Conservation (phyloP, 2,888 invertebrate species). For the Microplitis deprimator region DNA sequence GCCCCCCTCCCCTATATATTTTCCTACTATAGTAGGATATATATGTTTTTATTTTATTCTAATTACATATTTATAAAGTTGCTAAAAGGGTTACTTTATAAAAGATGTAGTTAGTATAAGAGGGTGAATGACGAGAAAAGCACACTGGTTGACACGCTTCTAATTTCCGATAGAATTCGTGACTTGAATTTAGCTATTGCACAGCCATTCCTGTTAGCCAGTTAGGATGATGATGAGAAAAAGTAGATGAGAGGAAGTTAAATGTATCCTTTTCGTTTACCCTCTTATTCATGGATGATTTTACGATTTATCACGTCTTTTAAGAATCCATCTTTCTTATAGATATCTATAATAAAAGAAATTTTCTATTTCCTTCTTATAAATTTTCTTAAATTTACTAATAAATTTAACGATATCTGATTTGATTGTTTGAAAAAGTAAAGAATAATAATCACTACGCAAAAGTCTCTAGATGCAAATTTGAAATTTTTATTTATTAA, state of each 20-base stretch:
- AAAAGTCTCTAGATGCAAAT: no score
- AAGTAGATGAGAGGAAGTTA: constrained; percentile 7
- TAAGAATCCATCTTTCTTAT: neutral
- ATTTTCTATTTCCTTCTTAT: neutral
- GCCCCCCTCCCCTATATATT: neutral
- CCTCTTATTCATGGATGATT: constrained; percentile 49
- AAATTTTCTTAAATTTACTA: neutral
- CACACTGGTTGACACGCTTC: constrained; percentile 60
- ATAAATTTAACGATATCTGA: neutral
- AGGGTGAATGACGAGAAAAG: constrained; percentile 34
- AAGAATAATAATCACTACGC: no score
- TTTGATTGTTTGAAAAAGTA: no score
- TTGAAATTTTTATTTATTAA: no score
- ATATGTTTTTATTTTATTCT: neutral
- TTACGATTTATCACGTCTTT: constrained; percentile 50
- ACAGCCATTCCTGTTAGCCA: constrained; percentile 32
- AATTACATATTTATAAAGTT: neutral
- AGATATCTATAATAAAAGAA: neutral
- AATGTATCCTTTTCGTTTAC: constrained; percentile 21
- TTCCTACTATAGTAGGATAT: neutral
- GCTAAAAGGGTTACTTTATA: neutral
- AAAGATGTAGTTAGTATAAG: neutral
- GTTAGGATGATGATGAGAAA: constrained; percentile 16
- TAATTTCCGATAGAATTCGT: constrained; percentile 69
- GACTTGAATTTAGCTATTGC: constrained; percentile 62